Evolutionary conservation across 2,797 vertebrate species (phyloP), one percentile per base, ranked within the genome.

Genomic region (Acrocephalus scirpaceus): DNA sequence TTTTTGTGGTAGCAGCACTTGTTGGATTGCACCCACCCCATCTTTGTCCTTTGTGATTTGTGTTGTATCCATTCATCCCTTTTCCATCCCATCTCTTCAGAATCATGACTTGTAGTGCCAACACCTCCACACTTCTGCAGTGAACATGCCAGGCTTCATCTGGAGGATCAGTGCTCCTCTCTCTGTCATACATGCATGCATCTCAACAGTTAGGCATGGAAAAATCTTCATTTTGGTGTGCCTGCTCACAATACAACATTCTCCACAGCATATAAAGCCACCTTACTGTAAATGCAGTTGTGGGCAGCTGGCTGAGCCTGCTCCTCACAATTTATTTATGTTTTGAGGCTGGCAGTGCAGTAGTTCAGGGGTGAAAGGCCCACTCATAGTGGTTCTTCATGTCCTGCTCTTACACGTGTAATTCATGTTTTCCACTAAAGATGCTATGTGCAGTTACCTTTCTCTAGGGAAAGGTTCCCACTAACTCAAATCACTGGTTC

Each of bases 381-480:
- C 18, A 27, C 10, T 76, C 11, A 1, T 27, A 60, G 26, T 58
- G 5, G 8, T 65, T 72, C 47, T 69, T 78, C 23, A 48, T n/a
- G 11, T 58, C 22, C 16, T 73, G n/a, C 14, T 76, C 10, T 60
- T 48, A 36, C 7, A 38, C 1, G 1, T 1, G 0, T 44, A 44
- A 58, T 73, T 47, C 1, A 0, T 47, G 10, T 72, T 84, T 92
- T 86, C 60, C 34, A 13, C 12, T 61, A 11, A 54, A 61, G 51
- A 44, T 14, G 5, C 12, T 25, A 22, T 3, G 0, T 84, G 38
- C 18, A 50, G 47, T 40, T 1, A 2, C 19, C 13, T 65, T 65
- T 30, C 44, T 45, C 34, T 45, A 67, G 26, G 20, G 45, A 36
- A 40, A 67, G 8, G 20, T 70, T 70, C 53, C 50, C 5, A 14